Evolutionary conservation across 2,113 vertebrate genomes (phyloP), one percentile per base, ranked within the genome.

Genomic region (Typhlomys cinereus): DNA sequence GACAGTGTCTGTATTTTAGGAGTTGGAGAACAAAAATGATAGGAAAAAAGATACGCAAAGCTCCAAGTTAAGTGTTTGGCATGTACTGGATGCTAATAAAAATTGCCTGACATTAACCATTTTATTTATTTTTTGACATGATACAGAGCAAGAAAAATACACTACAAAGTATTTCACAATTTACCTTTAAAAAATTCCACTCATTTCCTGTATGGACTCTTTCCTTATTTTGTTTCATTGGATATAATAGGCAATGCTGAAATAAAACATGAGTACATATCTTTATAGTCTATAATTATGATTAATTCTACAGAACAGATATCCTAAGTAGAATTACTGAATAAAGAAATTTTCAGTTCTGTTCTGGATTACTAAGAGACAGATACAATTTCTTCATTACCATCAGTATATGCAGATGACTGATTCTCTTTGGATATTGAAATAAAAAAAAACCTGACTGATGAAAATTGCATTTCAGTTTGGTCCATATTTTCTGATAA

Each of bases 401-500:
- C 29, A 27, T 23, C 5, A 54, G 48, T 52, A 64, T 36, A 52
- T 7, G 0, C 78, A 27, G 75, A 29, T 27, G 0, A 23, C 6
- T 29, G 50, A 23, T 90, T 78, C 15, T 13, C 18, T 81, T 62
- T 46, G 52, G 0, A 15, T 21, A 48, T 12, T 85, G 21, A 88
- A 44, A n/a, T n/a, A 25, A 39, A 54, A 7, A 25, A 36, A 50
- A 69, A n/a, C 76, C 25, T 64, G 14, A 64, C 59, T 27, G 2
- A 3, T 64, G 15, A 88, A 81, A 92, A 92, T 41, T 92, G 1
- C 54, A 88, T 78, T 88, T 88, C 27, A 79, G 50, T 50, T 15
- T 34, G 57, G 78, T 73, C 52, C 21, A 20, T 89, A 17, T 82
- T 93, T 95, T 54, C n/a, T 90, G 13, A 29, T 57, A 76, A 66